Conservation (phyloP, 2,113 vertebrate species). For the Hippocampus comes region DNA sequence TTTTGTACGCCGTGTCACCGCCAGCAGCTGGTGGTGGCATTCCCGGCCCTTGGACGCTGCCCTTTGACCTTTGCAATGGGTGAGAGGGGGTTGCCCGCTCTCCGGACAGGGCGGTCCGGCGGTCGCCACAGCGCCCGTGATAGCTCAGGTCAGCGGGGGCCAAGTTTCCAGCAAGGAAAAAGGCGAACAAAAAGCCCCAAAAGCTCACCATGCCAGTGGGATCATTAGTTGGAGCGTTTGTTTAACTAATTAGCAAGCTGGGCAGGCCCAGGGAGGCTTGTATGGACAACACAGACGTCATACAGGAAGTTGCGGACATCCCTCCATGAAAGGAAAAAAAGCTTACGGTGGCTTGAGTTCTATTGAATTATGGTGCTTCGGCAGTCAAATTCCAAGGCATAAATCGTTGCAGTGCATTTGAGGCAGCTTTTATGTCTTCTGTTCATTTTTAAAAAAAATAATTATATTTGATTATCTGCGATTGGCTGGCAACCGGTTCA, state of each 20-base stretch:
- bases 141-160: slow-evolving; percentile 90
- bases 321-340: slow-evolving; percentile 21
- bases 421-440: background rate
- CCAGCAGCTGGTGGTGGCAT: slow-evolving; percentile 95
- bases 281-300: slow-evolving; percentile 72
- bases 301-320: slow-evolving; percentile 46
- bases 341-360: background rate
- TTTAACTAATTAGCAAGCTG: slow-evolving; percentile 96
- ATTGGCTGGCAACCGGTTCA: too few relatives aligned
- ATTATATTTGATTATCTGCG: too few relatives aligned
- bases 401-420: background rate
- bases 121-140: slow-evolving; percentile 80
- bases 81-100: slow-evolving; percentile 66
- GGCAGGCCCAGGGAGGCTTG: slow-evolving; percentile 83
- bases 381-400: background rate
- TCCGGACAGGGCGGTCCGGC: slow-evolving; percentile 84
- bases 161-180: slow-evolving; percentile 81
- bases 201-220: slow-evolving; percentile 77
- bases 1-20: slow-evolving; percentile 83
- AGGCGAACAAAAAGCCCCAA: slow-evolving; percentile 81
- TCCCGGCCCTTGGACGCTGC: slow-evolving; percentile 79
- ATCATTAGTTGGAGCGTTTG: slow-evolving; percentile 88
- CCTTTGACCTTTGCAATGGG: slow-evolving; percentile 83
- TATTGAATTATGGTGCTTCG: background rate
- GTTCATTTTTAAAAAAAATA: too few relatives aligned